Conservation (phyloP, 2,797 vertebrate species). For the Delichon dasypus region DNA sequence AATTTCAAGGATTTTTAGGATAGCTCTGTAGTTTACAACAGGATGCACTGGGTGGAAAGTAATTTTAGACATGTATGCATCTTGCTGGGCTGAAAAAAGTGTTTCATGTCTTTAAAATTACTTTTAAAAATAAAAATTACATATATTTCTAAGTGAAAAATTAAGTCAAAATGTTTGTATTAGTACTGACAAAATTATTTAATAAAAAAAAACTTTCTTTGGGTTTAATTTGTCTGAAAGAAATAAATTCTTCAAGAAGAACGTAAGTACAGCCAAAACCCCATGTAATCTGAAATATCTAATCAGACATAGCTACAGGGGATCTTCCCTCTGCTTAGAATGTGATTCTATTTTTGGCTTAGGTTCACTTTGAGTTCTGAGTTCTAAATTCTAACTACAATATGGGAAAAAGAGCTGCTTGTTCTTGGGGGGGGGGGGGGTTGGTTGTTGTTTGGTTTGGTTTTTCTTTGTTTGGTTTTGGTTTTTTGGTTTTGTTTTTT, state of each 20-base stretch:
- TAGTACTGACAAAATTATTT: not conserved
- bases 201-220: not conserved
- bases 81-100: not conserved
- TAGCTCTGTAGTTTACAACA: not conserved
- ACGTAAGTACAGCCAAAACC: not conserved
- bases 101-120: not conserved
- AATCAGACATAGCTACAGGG: not conserved
- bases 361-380: not conserved
- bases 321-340: not conserved
- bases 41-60: not conserved
- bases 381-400: not conserved
- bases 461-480: not conserved
- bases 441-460: fast-evolving
- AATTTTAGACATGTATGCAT: not conserved
- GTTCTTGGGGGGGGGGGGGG: no score
- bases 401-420: not conserved
- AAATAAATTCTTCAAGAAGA: not conserved
- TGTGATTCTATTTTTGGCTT: not conserved
- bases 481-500: not conserved
- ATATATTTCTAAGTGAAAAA: not conserved
- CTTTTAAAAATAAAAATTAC: not conserved
- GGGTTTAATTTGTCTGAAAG: not conserved
- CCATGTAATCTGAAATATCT: not conserved
- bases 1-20: not conserved
- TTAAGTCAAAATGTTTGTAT: not conserved